Evolutionary conservation across 64 coral and sea anemone species (phyloP).

Genomic region (Dendrophyllia cribrosa): DNA sequence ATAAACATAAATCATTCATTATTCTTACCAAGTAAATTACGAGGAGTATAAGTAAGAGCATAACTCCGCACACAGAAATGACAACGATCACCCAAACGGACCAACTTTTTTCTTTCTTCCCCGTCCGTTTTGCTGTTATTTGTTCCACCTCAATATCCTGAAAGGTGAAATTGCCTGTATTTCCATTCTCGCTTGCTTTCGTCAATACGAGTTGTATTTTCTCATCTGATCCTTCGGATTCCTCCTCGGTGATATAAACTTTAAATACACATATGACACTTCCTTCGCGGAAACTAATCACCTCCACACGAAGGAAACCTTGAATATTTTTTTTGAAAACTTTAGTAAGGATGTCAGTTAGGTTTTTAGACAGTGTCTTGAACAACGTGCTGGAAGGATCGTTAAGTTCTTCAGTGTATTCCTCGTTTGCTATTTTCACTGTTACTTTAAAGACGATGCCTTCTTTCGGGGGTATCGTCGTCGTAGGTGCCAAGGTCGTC

Average conservation of each 20-base stretch:
- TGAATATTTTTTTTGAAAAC: neutral
- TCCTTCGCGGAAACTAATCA: slow-evolving; percentile 24
- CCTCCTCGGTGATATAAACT: neutral
- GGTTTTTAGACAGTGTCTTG: neutral
- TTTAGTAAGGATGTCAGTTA: neutral
- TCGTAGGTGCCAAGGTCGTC: neutral
- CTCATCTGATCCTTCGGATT: neutral
- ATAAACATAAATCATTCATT: neutral
- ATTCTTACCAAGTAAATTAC: slow-evolving; percentile 9
- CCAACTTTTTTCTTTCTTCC: neutral
- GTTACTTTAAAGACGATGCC: neutral
- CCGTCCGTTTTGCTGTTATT: neutral
- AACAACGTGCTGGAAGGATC: neutral
- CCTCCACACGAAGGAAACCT: neutral
- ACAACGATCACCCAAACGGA: neutral
- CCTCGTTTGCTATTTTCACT: neutral
- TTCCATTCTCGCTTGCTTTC: neutral
- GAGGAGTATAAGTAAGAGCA: slow-evolving; percentile 7
- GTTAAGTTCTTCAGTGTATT: neutral
- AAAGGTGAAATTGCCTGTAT: neutral
- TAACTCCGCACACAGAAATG: neutral
- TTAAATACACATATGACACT: slow-evolving; percentile 59
- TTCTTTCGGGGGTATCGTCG: neutral
- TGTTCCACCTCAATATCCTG: neutral
- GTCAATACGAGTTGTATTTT: neutral